Conservation (phyloP, 2,888 invertebrate genomes). For the Rhamphomyia laevipes region DNA sequence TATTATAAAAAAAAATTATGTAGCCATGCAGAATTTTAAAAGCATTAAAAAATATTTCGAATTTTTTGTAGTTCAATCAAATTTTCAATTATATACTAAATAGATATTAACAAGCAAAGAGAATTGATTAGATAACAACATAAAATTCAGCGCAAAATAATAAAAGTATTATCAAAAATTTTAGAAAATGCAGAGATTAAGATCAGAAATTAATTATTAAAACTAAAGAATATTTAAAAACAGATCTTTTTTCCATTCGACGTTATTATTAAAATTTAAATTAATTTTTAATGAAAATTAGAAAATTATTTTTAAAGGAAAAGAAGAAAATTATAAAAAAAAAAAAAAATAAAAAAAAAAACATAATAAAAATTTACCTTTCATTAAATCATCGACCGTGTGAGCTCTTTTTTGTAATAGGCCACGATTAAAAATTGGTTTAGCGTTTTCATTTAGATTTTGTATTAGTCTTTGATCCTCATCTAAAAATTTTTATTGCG, state of each 20-base stretch:
- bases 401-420: slow-evolving; percentile 25
- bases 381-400: slow-evolving; percentile 27
- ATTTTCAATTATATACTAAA: too few relatives aligned
- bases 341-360: slow-evolving; percentile 1
- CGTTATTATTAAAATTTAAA: neutral
- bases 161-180: too few relatives aligned
- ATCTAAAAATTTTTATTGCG: slow-evolving; percentile 17
- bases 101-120: too few relatives aligned
- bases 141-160: too few relatives aligned
- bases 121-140: too few relatives aligned
- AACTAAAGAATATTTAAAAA: neutral
- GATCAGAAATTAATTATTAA: neutral
- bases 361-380: slow-evolving; percentile 19
- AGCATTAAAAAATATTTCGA: too few relatives aligned
- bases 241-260: neutral
- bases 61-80: too few relatives aligned
- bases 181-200: neutral
- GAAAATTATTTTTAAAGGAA: slow-evolving; percentile 1
- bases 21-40: too few relatives aligned
- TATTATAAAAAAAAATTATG: too few relatives aligned
- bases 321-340: slow-evolving; percentile 2
- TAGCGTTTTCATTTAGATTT: slow-evolving; percentile 18
- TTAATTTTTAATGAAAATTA: neutral
- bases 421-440: slow-evolving; percentile 19
- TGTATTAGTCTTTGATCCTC: slow-evolving; percentile 23